These are phyloP conservation scores for Anoplophora glabripennis DNA, from an alignment of 1,140 invertebrate species.

Conservation along the genomic window DNA sequence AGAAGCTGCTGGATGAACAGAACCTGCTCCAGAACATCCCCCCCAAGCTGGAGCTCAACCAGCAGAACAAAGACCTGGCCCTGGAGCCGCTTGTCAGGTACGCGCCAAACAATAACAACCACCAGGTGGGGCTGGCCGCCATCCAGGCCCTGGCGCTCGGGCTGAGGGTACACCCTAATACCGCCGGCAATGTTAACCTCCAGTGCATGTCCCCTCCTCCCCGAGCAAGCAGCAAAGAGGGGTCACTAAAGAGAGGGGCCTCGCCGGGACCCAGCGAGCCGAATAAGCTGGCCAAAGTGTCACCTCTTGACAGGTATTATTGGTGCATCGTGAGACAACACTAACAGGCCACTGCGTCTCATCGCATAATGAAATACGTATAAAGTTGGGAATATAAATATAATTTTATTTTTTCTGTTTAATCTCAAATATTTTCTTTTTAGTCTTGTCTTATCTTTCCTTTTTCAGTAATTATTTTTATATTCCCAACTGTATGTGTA, in stretches of 20 bases:
- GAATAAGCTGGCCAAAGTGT: constrained; percentile 46
- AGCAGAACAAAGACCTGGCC: constrained; percentile 51
- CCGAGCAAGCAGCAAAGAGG: constrained; percentile 49
- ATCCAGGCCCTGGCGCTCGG: constrained; percentile 58
- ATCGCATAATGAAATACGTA: too few species aligned
- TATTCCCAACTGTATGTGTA: too few species aligned
- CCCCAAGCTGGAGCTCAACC: constrained; percentile 56
- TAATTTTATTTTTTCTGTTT: too few species aligned
- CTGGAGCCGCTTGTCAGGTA: constrained; percentile 48
- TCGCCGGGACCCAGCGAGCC: constrained; percentile 43
- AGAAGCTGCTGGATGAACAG: constrained; percentile 69
- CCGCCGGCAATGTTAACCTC: constrained; percentile 41
- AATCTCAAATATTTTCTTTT: too few species aligned
- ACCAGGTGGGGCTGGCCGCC: constrained; percentile 61
- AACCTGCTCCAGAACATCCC: constrained; percentile 60
- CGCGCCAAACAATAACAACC: constrained; percentile 55
- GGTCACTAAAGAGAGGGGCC: constrained; percentile 45
- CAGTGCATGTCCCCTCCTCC: constrained; percentile 44
- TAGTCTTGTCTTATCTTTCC: too few species aligned
- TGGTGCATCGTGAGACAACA: not conserved
- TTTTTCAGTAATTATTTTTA: too few species aligned
- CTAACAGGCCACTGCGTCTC: too few species aligned
- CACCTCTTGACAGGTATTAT: constrained; percentile 48
- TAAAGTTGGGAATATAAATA: too few species aligned
- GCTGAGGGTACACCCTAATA: constrained; percentile 44